Evolutionary conservation across 2,888 invertebrate species (phyloP).

Genomic region (Metellina segmentata): DNA sequence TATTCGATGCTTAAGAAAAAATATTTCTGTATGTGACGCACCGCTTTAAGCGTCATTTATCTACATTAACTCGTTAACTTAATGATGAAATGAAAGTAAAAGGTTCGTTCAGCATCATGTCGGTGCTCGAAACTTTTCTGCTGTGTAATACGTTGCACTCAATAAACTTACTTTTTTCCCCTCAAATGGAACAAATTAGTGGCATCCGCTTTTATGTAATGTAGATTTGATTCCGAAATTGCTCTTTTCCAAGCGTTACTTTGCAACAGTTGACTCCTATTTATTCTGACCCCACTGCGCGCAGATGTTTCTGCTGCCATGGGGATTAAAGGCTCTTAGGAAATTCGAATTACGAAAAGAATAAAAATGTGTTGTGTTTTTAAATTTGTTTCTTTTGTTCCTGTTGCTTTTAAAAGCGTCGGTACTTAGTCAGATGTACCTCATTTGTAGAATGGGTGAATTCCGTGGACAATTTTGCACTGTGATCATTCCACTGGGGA

Average conservation of each 20-base stretch:
- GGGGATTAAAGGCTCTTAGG: neutral
- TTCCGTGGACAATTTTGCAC: too few relatives aligned
- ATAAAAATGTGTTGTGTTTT: neutral
- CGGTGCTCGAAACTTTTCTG: neutral
- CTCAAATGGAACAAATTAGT: slow-evolving; percentile 22
- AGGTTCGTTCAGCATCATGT: neutral
- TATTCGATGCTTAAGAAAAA: too few relatives aligned
- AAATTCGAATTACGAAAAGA: neutral
- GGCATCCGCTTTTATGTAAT: slow-evolving; percentile 28
- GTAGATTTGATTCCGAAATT: slow-evolving; percentile 33
- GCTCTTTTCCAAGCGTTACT: neutral
- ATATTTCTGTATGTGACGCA: too few relatives aligned
- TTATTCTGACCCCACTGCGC: slow-evolving; percentile 6
- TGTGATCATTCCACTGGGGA: too few relatives aligned
- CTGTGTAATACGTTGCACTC: neutral
- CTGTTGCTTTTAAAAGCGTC: neutral
- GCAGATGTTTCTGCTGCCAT: slow-evolving; percentile 19
- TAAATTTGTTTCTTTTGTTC: neutral
- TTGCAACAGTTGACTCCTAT: slow-evolving; percentile 20
- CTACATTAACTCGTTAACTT: neutral
- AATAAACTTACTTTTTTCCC: neutral
- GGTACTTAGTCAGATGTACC: neutral
- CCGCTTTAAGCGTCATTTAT: neutral
- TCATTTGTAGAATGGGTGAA: neutral
- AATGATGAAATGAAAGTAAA: neutral